Evolutionary conservation across 2,888 invertebrate species (phyloP), one percentile per base, ranked within the genome.

Genomic region (Cordylochernes scorpioides): DNA sequence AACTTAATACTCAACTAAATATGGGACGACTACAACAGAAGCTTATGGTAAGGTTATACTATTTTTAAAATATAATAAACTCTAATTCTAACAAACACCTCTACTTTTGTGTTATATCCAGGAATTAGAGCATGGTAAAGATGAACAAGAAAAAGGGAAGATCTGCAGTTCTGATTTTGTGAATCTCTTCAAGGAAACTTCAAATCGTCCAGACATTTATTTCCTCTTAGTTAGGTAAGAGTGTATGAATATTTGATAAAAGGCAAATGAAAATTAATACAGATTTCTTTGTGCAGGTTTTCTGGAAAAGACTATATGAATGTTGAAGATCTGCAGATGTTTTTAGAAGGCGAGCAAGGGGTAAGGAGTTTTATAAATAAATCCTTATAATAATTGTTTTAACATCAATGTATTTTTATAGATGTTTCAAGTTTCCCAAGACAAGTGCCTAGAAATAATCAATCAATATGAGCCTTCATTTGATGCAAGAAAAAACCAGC

Each of bases 331-430:
- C 47, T 63, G 36, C 52, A 60, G 35, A 45, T 62, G 30, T 63
- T 64, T 45, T 47, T 64, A 37, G 63, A 63, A 46, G 60, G 61
- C 15, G 63, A 63, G 45, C 63, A 63, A 53, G 62, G 61, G 49
- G 62, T 62, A 45, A 49, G 35, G n/a, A n/a, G n/a, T n/a, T n/a
- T n/a, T n/a, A n/a, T n/a, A n/a, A n/a, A n/a, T n/a, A n/a, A n/a
- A n/a, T n/a, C n/a, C n/a, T n/a, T n/a, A n/a, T n/a, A n/a, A n/a
- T n/a, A n/a, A n/a, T n/a, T n/a, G n/a, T n/a, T n/a, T n/a, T n/a
- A n/a, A n/a, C n/a, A 8, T 9, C 26, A 15, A 24, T 12, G n/a
- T 38, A n/a, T n/a, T n/a, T n/a, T n/a, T n/a, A n/a, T n/a, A n/a
- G n/a, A n/a, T n/a, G n/a, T n/a, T n/a, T n/a, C n/a, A n/a, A n/a